Conservation (phyloP, 2,888 invertebrate species). For the Leucophenga montana region DNA sequence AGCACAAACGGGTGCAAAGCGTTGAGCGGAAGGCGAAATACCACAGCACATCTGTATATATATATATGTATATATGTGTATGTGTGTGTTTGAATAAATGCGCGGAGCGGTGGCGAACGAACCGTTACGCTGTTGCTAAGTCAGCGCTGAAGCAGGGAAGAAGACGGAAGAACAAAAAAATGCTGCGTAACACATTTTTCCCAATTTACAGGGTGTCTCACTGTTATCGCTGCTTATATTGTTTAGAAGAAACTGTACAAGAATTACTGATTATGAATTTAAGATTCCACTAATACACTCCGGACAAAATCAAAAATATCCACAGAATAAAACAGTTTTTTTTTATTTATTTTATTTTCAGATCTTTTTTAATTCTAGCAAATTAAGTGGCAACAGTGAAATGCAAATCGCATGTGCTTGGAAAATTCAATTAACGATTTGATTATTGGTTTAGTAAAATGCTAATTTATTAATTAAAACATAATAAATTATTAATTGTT, state of each 20-base stretch:
- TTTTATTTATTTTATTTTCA: too few species aligned
- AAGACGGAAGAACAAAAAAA: conserved; percentile 27
- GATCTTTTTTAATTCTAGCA: too few species aligned
- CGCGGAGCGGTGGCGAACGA: neutral
- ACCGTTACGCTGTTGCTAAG: conserved; percentile 28
- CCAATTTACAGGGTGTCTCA: conserved; percentile 8
- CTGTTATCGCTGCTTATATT: neutral
- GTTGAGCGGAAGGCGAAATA: neutral
- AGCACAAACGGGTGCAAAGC: too few species aligned
- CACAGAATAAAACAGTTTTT: too few species aligned
- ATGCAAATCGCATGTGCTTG: too few species aligned
- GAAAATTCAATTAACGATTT: too few species aligned
- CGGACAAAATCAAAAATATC: too few species aligned
- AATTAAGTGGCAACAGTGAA: too few species aligned
- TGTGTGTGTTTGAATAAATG: conserved; percentile 20
- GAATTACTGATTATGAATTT: conserved; percentile 15
- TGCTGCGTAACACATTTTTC: conserved; percentile 34
- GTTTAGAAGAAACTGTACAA: conserved; percentile 26
- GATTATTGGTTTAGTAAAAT: too few species aligned
- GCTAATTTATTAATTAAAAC: too few species aligned
- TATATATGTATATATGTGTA: conserved; percentile 21
- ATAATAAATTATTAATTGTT: too few species aligned
- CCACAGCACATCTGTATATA: conserved; percentile 8
- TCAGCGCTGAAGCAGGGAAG: neutral
- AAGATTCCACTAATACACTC: too few species aligned